Evolutionary conservation across 2,113 vertebrate genomes (phyloP).

Genomic region (Cyanistes caeruleus): DNA sequence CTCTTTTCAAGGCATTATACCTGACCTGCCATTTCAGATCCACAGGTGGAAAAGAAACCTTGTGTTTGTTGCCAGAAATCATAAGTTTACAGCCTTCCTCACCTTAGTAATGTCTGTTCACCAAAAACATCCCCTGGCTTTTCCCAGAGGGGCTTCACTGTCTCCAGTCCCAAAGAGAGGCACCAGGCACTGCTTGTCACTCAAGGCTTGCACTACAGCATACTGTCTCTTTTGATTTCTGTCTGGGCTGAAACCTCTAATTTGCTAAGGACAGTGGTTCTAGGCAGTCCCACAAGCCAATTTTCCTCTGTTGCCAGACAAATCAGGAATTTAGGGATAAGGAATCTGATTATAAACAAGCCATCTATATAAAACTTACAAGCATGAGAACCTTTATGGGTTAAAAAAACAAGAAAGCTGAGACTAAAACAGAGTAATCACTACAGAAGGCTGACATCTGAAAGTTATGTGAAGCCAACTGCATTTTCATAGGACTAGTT

Average conservation of each 20-base stretch:
- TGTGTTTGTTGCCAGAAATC: neutral
- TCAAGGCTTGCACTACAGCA: neutral
- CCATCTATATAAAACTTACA: neutral
- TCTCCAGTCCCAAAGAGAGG: neutral
- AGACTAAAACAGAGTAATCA: neutral
- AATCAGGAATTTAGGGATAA: neutral
- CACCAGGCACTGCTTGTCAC: neutral
- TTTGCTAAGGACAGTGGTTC: too few relatives aligned
- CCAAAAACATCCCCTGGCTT: neutral
- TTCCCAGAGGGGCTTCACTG: accelerated
- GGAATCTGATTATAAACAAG: neutral
- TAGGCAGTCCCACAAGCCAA: neutral
- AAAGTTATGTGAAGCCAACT: neutral
- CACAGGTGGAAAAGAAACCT: neutral
- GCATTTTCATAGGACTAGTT: neutral
- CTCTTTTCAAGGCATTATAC: neutral
- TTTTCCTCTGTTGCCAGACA: neutral
- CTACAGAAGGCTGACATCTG: neutral
- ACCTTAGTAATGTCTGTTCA: neutral
- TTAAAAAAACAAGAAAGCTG: neutral
- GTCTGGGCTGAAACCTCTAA: neutral
- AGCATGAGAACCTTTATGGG: neutral
- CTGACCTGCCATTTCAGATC: neutral
- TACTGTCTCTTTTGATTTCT: neutral
- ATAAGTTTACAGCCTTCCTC: neutral